phyloP scores from a whole-genome alignment of 2,888 invertebrate genomes.

The Sylvicola cinctus region DNA sequence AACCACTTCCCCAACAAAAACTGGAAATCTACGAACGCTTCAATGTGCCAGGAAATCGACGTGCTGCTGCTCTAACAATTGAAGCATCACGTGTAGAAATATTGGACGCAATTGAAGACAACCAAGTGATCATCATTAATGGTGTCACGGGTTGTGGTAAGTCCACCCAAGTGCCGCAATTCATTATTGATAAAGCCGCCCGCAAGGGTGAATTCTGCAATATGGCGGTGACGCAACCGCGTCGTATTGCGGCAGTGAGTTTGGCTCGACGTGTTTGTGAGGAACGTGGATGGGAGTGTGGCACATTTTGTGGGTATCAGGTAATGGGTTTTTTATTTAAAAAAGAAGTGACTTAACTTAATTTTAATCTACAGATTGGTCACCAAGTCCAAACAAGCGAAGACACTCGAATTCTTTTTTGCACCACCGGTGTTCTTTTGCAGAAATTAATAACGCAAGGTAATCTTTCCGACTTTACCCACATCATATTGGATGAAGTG shows the following conservation, averaged over 20 bases:
- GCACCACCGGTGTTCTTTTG: constrained; percentile 75
- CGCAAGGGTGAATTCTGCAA: constrained; percentile 47
- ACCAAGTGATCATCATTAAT: constrained; percentile 60
- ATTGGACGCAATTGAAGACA: constrained; percentile 32
- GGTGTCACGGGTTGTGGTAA: constrained; percentile 93
- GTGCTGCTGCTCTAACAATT: constrained; percentile 21
- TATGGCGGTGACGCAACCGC: constrained; percentile 82
- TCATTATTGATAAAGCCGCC: constrained; percentile 62
- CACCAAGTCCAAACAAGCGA: constrained; percentile 13
- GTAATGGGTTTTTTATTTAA: constrained; percentile 25
- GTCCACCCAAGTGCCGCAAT: constrained; percentile 76
- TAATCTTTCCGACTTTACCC: constrained; percentile 58
- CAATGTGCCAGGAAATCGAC: no score
- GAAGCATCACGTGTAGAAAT: constrained; percentile 32
- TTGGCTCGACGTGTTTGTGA: constrained; percentile 66
- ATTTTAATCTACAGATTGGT: constrained; percentile 12
- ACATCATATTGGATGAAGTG: constrained; percentile 82
- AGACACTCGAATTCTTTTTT: constrained; percentile 58
- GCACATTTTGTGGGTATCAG: constrained; percentile 76
- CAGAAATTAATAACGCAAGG: constrained; percentile 50
- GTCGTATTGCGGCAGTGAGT: constrained; percentile 81
- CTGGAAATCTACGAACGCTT: no score
- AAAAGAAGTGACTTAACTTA: constrained; percentile 1
- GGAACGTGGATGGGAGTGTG: constrained; percentile 66
- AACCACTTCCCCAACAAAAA: no score